Base-by-base conservation (phyloP, 2,888 invertebrate genomes). In the Cheilosia urbana region DNA sequence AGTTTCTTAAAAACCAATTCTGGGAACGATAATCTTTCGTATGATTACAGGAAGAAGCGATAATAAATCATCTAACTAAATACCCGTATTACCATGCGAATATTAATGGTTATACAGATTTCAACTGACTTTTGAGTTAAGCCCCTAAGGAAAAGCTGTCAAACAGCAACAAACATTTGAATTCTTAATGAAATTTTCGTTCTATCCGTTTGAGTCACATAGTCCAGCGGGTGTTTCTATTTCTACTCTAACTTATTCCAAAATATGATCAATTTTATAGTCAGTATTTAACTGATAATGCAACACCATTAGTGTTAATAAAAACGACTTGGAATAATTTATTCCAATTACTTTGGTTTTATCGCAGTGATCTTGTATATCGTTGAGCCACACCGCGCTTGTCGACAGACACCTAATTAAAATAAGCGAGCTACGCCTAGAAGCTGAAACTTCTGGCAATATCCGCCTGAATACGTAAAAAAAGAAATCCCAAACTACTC, bases 401-500 rank as follows among this genome's bases (percentile, higher is more conserved):
- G 62, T 7, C 42, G 13, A 15, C 58, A 49, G 19, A 40, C 58
- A 66, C 15, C 17, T 57, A 63, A 30, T 30, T 30, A 30, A 9
- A 7, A 30, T 30, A 9, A 55, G 9, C 45, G 45, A 55, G 40
- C 37, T 57, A 27, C 65, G n/a, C 19, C 40, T 49, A 66, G 47
- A 66, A 65, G 47, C 40, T 49, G n/a, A 63, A 47, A 34, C 19
- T 40, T 13, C 40, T 17, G 30, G 13, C 57, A 5, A 15, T 27
- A 66, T 75, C 73, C 21, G 30, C 9, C 9, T 30, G 30, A 30
- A 30, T 9, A 9, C 30, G 47, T 11, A 13, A 34, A 34, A 57
- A 34, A 11, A 17, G 19, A 40, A 27, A 53, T 53, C 57, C 49
- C 19, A 65, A 75, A 66, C 11, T 57, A 57, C 37, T 66, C 65